Percentiles rank a stretch among this genome's conserved stretches.
Conservation (phyloP, 2,797 vertebrate genomes). For the Gambelia wislizenii region DNA sequence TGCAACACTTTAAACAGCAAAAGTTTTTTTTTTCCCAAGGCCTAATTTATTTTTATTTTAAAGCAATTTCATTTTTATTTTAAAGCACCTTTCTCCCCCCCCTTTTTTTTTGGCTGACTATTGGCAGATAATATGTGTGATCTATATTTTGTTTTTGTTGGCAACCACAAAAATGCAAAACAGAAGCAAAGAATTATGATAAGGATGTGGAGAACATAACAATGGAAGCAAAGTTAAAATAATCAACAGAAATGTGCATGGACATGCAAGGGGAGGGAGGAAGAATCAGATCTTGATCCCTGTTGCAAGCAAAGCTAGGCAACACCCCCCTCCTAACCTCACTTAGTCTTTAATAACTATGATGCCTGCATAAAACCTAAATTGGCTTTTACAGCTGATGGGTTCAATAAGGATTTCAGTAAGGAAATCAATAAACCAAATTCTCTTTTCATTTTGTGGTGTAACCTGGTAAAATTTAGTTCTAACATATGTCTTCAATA, state of each 20-base stretch:
- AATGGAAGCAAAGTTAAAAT: neutral
- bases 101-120: neutral
- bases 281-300: neutral
- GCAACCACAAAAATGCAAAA: neutral
- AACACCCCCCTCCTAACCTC: neutral
- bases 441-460: neutral
- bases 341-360: neutral
- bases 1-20: neutral
- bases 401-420: neutral
- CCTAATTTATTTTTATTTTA: neutral
- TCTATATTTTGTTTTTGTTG: neutral
- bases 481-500: neutral
- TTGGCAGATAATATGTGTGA: neutral
- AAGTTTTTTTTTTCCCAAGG: neutral
- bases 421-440: constrained; percentile 6
- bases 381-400: neutral
- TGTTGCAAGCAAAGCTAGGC: neutral
- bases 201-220: neutral
- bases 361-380: neutral
- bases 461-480: neutral
- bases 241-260: neutral
- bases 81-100: no score
- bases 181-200: neutral
- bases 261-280: neutral
- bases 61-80: neutral